Evolutionary conservation across 2,113 vertebrate genomes (phyloP).

Genomic region (Pelvicachromis taeniatus): DNA sequence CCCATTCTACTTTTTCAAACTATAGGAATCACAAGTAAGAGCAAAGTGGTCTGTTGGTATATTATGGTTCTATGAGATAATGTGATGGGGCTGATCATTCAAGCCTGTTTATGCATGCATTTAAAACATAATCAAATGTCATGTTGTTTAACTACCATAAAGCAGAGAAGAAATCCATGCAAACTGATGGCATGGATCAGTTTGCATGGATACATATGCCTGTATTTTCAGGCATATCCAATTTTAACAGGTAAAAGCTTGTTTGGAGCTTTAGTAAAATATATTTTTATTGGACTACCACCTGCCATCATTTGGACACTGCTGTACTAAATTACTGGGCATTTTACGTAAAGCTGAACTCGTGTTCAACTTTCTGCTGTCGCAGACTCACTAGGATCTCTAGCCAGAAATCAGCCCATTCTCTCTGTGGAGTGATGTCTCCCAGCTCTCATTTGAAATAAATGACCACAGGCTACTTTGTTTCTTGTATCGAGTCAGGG

Average conservation of each 20-base stretch:
- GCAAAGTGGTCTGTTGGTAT: background rate
- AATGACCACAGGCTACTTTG: constrained; percentile 8
- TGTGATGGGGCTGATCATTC: background rate
- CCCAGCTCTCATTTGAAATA: background rate
- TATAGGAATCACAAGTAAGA: background rate
- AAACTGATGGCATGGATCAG: too few relatives aligned
- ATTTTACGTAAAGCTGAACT: background rate
- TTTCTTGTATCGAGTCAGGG: constrained; percentile 3
- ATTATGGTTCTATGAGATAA: background rate
- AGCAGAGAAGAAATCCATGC: background rate
- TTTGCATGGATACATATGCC: too few relatives aligned
- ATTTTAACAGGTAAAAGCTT: background rate
- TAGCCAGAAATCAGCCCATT: background rate
- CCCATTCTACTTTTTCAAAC: background rate
- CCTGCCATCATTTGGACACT: background rate
- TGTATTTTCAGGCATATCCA: background rate
- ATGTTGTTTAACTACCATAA: background rate
- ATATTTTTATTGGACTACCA: background rate
- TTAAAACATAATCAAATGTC: background rate
- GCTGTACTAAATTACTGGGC: background rate
- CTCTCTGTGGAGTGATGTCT: background rate
- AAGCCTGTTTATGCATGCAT: background rate
- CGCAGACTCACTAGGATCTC: background rate
- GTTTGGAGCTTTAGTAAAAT: background rate
- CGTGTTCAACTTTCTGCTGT: background rate